These are phyloP conservation scores for Chondrosia reniformis DNA, from an alignment of 37 sponge, comb jelly and placozoan species.

Conservation along the genomic window DNA sequence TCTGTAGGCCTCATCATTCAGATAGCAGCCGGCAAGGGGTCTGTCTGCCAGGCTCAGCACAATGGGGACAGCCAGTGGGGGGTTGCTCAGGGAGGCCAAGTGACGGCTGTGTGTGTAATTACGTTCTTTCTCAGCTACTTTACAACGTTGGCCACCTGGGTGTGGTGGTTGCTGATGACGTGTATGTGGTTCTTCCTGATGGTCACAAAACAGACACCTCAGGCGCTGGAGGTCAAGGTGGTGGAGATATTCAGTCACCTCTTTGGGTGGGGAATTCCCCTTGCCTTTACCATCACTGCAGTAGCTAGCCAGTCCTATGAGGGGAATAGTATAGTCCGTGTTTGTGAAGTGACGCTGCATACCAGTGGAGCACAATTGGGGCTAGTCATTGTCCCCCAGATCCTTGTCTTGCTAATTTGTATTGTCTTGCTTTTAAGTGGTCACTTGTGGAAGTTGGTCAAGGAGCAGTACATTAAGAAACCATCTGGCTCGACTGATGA, in stretches of 20 bases:
- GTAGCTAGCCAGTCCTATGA: background rate
- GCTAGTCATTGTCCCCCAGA: constrained; percentile 42
- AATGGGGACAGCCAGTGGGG: constrained; percentile 13
- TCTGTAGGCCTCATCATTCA: constrained; percentile 31
- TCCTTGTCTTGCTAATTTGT: constrained; percentile 18
- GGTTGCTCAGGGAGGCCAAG: constrained; percentile 1
- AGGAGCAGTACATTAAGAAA: background rate
- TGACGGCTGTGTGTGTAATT: constrained; percentile 14
- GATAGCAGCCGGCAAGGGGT: constrained; percentile 3
- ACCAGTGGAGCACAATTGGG: constrained; percentile 17
- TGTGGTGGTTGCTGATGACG: constrained; percentile 46
- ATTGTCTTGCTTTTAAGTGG: constrained; percentile 31
- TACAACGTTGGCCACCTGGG: constrained; percentile 47
- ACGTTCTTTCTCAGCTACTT: constrained; percentile 46
- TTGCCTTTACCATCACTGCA: constrained; percentile 21
- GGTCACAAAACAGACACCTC: background rate
- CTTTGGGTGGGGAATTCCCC: constrained; percentile 43
- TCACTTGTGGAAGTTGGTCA: background rate
- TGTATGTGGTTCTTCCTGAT: constrained; percentile 38
- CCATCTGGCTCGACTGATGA: background rate
- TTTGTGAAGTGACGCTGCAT: constrained; percentile 41
- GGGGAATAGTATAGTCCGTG: constrained; percentile 29
- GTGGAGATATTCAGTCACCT: constrained; percentile 21
- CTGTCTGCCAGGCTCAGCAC: background rate
- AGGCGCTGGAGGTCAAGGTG: background rate